Evolutionary conservation across 1,140 invertebrate genomes (phyloP).

Genomic region (Ceratosolen fusciceps): DNA sequence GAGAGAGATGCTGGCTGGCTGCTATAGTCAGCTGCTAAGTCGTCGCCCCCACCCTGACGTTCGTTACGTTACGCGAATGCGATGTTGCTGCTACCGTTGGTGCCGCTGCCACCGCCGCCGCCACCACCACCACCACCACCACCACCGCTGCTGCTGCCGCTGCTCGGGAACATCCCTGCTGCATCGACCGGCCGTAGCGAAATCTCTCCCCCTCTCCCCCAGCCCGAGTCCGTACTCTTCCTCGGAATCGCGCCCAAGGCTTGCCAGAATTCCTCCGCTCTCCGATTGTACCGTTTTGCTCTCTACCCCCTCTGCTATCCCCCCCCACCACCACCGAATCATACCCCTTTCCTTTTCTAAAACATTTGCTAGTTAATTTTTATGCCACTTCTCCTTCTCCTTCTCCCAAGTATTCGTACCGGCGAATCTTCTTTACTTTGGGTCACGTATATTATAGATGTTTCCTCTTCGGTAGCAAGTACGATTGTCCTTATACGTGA

Average conservation of each 20-base stretch:
- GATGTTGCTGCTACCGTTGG: too few relatives aligned
- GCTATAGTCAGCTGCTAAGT: neutral
- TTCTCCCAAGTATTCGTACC: conserved; percentile 38
- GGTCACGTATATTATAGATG: neutral
- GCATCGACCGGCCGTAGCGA: conserved; percentile 59
- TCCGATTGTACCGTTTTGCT: neutral
- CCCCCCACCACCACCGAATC: neutral
- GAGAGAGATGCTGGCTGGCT: neutral
- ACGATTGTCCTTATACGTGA: neutral
- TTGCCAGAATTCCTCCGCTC: neutral
- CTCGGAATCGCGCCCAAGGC: conserved; percentile 2
- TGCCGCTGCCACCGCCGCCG: too few relatives aligned
- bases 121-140: too few relatives aligned
- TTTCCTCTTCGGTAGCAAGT: neutral
- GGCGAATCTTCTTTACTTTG: neutral
- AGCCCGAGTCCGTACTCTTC: neutral
- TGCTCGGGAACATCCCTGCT: conserved; percentile 51
- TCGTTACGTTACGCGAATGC: conserved; percentile 58
- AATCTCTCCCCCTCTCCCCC: conserved; percentile 26
- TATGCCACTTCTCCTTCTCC: conserved; percentile 44
- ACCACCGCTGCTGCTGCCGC: conserved; percentile 26
- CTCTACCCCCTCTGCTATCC: neutral
- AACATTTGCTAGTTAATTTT: conserved; percentile 31
- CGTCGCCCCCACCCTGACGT: conserved; percentile 30
- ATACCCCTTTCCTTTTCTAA: conserved; percentile 23